phyloP scores from a whole-genome alignment of 2,113 vertebrate species.

The Gallinago jamesoni region DNA sequence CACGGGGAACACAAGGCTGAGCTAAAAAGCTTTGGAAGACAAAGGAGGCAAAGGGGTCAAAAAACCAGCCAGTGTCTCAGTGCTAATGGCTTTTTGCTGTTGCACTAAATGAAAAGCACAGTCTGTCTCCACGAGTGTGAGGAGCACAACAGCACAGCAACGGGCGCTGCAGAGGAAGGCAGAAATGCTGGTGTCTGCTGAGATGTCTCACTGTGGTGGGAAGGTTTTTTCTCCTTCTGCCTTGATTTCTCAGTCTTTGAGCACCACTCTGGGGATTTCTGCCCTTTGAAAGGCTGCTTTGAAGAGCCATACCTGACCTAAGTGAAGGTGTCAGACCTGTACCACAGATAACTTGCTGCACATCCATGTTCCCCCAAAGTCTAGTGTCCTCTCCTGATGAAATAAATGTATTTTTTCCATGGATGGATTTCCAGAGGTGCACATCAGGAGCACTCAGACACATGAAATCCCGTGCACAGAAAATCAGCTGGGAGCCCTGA shows the following conservation, averaged over 20 bases:
- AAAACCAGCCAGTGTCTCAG: background rate
- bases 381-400: background rate
- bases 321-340: background rate
- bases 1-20: background rate
- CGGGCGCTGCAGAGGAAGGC: background rate
- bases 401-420: background rate
- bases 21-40: background rate
- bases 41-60: background rate
- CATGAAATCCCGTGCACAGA: background rate
- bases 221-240: background rate
- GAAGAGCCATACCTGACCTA: background rate
- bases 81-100: background rate
- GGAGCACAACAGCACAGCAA: background rate
- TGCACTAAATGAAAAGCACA: background rate
- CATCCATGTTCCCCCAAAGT: background rate
- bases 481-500: background rate
- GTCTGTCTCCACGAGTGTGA: background rate
- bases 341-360: background rate
- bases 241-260: background rate
- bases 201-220: background rate
- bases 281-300: slow-evolving; percentile 9
- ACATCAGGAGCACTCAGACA: background rate
- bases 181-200: background rate
- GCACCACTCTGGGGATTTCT: background rate
- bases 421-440: background rate